Conservation (phyloP, 1,140 invertebrate genomes). For the Melanaphis sacchari region DNA sequence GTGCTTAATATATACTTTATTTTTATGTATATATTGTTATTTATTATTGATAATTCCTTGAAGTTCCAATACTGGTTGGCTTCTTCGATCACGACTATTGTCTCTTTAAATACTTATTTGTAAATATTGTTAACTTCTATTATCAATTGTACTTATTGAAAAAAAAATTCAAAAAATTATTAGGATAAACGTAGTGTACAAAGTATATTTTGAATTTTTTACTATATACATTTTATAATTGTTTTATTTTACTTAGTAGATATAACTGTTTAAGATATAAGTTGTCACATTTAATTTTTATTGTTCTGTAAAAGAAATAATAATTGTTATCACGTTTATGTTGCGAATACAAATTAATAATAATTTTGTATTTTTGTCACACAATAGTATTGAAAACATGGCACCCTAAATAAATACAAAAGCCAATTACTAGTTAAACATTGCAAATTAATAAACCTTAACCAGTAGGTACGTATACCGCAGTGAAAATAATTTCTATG, state of each 20-base stretch:
- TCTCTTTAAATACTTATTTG: too few relatives aligned
- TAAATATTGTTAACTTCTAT: too few relatives aligned
- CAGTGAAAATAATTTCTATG: not conserved
- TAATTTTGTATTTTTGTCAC: not conserved
- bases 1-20: not conserved
- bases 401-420: not conserved
- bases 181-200: not conserved
- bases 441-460: slow-evolving; percentile 24
- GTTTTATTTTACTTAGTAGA: not conserved
- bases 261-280: not conserved
- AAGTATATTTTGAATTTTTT: not conserved
- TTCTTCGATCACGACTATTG: too few relatives aligned
- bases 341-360: not conserved
- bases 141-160: too few relatives aligned
- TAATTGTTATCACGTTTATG: not conserved
- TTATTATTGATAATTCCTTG: not conserved
- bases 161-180: too few relatives aligned
- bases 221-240: not conserved
- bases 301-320: not conserved
- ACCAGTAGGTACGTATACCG: not conserved
- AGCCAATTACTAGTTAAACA: slow-evolving; percentile 28
- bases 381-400: not conserved
- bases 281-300: not conserved
- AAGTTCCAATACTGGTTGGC: too few relatives aligned
- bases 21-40: not conserved